Conservation (phyloP, 1,140 invertebrate genomes). For the Drosophila equinoxialis region DNA sequence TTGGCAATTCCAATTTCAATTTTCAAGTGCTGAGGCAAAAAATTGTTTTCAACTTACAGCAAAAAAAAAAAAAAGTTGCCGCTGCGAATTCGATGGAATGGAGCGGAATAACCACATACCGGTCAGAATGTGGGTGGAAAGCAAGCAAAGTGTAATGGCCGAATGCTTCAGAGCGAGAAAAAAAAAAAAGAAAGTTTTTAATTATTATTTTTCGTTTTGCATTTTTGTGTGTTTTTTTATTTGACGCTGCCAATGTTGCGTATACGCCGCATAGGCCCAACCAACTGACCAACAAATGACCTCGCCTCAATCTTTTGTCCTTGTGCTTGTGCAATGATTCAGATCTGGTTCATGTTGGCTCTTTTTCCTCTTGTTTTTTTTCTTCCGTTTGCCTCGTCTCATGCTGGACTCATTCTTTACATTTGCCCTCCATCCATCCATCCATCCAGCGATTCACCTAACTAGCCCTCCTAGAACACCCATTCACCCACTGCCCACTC, state of each 20-base stretch:
- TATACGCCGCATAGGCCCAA: slow-evolving; percentile 4
- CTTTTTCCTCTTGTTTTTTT: neutral
- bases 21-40: slow-evolving; percentile 7
- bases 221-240: neutral
- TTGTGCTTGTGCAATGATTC: slow-evolving; percentile 12
- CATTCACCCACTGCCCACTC: neutral
- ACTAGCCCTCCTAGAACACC: too few relatives aligned
- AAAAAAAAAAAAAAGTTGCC: neutral
- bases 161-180: neutral
- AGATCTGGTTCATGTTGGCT: neutral
- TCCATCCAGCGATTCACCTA: too few relatives aligned
- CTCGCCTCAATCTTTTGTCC: slow-evolving; percentile 8
- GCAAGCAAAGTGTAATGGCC: slow-evolving; percentile 1
- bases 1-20: slow-evolving; percentile 11
- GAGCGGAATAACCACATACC: neutral
- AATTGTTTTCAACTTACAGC: slow-evolving; percentile 9
- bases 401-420: neutral
- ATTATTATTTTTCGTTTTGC: slow-evolving; percentile 3
- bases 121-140: too few relatives aligned
- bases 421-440: neutral
- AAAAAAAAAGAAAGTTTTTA: neutral
- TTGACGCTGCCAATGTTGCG: neutral
- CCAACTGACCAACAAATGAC: slow-evolving; percentile 3
- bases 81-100: neutral
- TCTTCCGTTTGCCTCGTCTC: slow-evolving; percentile 1